Percentiles rank a stretch among this genome's conserved stretches.
These are phyloP conservation scores for Homalodisca vitripennis DNA, from an alignment of 1,140 invertebrate genomes.

Conservation along the genomic window DNA sequence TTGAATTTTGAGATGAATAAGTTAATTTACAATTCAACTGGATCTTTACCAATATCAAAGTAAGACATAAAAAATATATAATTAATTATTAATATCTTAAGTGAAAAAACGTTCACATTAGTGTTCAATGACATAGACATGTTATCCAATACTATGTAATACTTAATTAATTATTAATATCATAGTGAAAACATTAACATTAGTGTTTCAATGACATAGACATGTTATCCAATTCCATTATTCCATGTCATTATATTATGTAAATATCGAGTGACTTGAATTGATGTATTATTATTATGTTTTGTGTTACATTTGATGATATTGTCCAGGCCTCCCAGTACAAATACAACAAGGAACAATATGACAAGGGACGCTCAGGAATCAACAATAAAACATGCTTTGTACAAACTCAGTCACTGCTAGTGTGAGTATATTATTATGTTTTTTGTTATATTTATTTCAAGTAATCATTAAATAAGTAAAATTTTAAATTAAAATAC, in stretches of 20 bases:
- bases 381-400: slow-evolving; percentile 57
- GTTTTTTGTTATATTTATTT: neutral
- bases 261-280: neutral
- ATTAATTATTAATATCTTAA: too few species aligned
- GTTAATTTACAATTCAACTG: too few species aligned
- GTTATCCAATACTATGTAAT: neutral
- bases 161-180: neutral
- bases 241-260: neutral
- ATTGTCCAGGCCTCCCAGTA: slow-evolving; percentile 60
- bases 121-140: too few species aligned
- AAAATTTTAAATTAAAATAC: too few species aligned
- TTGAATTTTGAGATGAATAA: too few species aligned
- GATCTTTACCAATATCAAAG: too few species aligned
- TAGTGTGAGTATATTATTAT: slow-evolving; percentile 3
- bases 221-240: slow-evolving; percentile 21
- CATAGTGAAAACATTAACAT: neutral
- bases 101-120: too few species aligned
- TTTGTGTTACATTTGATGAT: slow-evolving; percentile 15
- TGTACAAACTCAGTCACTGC: neutral
- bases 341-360: slow-evolving; percentile 58
- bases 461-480: neutral
- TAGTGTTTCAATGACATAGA: too few species aligned
- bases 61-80: too few species aligned
- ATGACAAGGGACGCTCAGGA: slow-evolving; percentile 58
- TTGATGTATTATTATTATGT: slow-evolving; percentile 8